phyloP scores from a whole-genome alignment of 2,113 vertebrate species.

The Stigmatopora argus region DNA sequence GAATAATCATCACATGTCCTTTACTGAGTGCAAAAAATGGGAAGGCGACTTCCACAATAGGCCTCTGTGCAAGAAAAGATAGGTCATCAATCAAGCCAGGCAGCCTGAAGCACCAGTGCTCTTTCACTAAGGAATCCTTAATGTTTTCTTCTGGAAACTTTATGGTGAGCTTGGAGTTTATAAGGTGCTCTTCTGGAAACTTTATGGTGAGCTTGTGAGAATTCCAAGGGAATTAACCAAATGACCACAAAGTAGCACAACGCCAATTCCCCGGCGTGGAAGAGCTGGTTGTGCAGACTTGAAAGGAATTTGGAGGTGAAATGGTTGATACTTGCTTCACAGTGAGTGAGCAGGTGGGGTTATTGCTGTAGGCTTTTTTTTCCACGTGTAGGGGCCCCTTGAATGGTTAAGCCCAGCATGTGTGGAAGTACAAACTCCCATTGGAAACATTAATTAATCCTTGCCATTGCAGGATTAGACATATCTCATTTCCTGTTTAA shows the following conservation, averaged over 20 bases:
- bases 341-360: background rate
- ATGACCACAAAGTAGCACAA: background rate
- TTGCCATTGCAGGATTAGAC: background rate
- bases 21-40: background rate
- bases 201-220: background rate
- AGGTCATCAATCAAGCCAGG: slow-evolving; percentile 1
- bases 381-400: background rate
- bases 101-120: background rate
- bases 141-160: background rate
- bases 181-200: no score
- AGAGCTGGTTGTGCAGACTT: slow-evolving; percentile 4
- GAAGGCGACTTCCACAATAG: background rate
- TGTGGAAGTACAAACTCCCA: background rate
- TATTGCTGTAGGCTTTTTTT: background rate
- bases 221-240: background rate
- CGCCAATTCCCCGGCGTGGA: background rate
- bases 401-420: background rate
- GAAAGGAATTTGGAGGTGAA: background rate
- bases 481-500: background rate
- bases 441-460: background rate
- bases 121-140: background rate
- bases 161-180: background rate
- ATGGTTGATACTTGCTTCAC: background rate
- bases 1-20: slow-evolving; percentile 1
- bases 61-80: background rate